Conservation (phyloP, 2,113 vertebrate genomes). For the Piaya cayana region DNA sequence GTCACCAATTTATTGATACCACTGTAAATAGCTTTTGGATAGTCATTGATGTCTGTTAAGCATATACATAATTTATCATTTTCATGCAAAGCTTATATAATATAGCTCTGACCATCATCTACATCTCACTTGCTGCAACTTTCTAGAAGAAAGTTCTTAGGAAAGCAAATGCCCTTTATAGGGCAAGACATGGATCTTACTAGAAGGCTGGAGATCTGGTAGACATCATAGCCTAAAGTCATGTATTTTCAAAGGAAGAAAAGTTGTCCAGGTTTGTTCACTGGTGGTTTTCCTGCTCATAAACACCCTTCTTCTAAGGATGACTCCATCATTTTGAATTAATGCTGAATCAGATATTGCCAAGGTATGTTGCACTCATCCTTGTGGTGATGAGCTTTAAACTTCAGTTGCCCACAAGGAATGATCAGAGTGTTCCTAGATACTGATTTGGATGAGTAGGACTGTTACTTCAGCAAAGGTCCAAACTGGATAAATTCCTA, state of each 20-base stretch:
- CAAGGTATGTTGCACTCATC: neutral
- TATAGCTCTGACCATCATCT: neutral
- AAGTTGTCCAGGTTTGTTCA: neutral
- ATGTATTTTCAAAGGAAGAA: neutral
- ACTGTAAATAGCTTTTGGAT: constrained; percentile 12
- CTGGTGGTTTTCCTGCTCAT: neutral
- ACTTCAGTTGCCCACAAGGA: neutral
- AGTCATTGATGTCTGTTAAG: neutral
- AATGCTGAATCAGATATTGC: neutral
- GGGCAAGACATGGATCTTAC: neutral
- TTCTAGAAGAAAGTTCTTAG: neutral
- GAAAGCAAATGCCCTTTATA: neutral
- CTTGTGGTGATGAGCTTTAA: neutral
- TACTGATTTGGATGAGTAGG: neutral
- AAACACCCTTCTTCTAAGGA: neutral
- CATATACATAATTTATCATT: neutral
- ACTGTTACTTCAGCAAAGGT: neutral
- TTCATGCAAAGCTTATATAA: constrained; percentile 27
- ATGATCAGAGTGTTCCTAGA: neutral
- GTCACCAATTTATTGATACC: neutral
- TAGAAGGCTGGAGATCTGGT: neutral
- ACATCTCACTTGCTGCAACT: neutral
- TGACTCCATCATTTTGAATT: neutral
- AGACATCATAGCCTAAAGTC: neutral
- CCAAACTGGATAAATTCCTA: neutral